Evolutionary conservation across 2,888 invertebrate species (phyloP).

Genomic region (Sinohyriopsis cumingii): DNA sequence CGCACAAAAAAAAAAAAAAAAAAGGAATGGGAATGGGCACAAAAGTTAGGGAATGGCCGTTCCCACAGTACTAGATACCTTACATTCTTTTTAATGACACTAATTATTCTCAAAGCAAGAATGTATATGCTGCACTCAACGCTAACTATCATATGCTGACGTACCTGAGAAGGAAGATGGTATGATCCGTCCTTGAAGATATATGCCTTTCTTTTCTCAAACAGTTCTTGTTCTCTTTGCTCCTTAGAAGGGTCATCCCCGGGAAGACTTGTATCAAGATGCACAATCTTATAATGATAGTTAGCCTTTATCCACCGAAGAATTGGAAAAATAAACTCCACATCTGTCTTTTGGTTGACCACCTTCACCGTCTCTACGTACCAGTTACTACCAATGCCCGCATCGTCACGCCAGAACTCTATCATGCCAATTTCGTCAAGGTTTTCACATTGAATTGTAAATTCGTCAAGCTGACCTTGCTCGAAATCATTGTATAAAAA

Average conservation of each 20-base stretch:
- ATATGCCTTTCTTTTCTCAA: conserved; percentile 62
- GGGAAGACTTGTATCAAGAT: conserved; percentile 70
- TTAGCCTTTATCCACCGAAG: conserved; percentile 70
- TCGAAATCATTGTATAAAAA: conserved; percentile 65
- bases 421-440: conserved; percentile 49
- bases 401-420: conserved; percentile 68
- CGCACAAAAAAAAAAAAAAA: too few relatives aligned
- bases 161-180: too few relatives aligned
- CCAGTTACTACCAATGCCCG: conserved; percentile 68
- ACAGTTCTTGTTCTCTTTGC: conserved; percentile 66
- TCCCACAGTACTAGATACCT: too few relatives aligned
- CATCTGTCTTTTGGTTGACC: conserved; percentile 36
- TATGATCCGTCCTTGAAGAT: neutral
- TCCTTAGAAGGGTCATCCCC: conserved; percentile 66
- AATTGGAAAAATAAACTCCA: conserved; percentile 66
- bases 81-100: too few relatives aligned
- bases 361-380: conserved; percentile 65
- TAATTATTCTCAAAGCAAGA: too few relatives aligned
- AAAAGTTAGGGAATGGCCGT: too few relatives aligned
- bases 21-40: too few relatives aligned
- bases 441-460: conserved; percentile 43
- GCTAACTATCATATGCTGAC: too few relatives aligned
- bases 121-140: too few relatives aligned
- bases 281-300: conserved; percentile 62
- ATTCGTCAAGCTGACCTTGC: conserved; percentile 65